Evolutionary conservation across 2,113 vertebrate species (phyloP).

Genomic region (Lagenorhynchus albirostris): DNA sequence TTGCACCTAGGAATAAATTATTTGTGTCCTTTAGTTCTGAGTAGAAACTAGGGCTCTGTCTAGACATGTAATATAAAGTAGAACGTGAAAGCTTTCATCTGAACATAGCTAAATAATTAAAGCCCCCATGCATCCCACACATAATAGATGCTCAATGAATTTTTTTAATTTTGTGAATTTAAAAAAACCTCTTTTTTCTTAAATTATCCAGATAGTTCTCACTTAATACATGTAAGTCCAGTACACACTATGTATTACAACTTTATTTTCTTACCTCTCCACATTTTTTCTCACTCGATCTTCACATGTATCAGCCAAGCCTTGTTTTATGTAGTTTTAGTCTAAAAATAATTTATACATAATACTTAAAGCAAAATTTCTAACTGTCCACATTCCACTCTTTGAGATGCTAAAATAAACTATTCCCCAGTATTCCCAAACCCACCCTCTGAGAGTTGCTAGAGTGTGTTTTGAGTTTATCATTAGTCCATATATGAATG

Average conservation of each 20-base stretch:
- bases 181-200: background rate
- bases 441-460: background rate
- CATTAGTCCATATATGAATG: background rate
- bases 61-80: background rate
- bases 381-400: background rate
- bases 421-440: background rate
- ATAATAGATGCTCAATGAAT: constrained; percentile 22
- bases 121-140: background rate
- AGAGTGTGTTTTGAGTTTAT: background rate
- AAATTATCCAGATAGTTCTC: background rate
- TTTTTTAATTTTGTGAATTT: background rate
- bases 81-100: background rate
- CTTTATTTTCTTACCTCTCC: background rate
- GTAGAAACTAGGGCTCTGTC: constrained; percentile 5
- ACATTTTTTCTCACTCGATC: background rate
- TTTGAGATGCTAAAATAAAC: background rate
- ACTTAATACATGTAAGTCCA: background rate
- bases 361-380: background rate
- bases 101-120: background rate
- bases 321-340: background rate
- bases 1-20: constrained; percentile 44
- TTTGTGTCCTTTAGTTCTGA: constrained; percentile 35
- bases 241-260: background rate
- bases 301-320: background rate
- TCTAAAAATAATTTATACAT: background rate